phyloP scores from a whole-genome alignment of 2,888 invertebrate species.

The Pristionchus mayeri region DNA sequence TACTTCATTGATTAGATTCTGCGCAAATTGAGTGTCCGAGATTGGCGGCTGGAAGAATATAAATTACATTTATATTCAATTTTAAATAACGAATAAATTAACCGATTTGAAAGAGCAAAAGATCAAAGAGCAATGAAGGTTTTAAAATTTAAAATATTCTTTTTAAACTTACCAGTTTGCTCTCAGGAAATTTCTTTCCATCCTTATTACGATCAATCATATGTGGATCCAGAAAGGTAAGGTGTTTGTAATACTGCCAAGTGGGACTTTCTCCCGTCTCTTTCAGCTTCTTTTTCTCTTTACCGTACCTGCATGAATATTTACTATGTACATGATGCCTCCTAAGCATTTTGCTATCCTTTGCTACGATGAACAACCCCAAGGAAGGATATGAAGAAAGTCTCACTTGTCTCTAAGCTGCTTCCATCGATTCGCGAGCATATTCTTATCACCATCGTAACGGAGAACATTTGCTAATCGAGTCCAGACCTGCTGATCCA shows the following conservation, averaged over 20 bases:
- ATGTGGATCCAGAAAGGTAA: conserved; percentile 72
- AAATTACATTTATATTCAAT: neutral
- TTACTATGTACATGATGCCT: too few species aligned
- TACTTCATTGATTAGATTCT: conserved; percentile 60
- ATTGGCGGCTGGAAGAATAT: conserved; percentile 54
- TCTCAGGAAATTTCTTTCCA: neutral
- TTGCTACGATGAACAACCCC: neutral
- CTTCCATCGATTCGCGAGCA: conserved; percentile 69
- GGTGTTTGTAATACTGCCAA: conserved; percentile 72
- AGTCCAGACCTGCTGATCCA: conserved; percentile 54
- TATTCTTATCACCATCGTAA: conserved; percentile 69
- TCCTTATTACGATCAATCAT: conserved; percentile 65
- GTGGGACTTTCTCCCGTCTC: conserved; percentile 62
- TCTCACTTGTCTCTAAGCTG: conserved; percentile 71
- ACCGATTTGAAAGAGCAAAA: too few species aligned
- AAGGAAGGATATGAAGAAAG: too few species aligned
- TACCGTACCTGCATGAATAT: conserved; percentile 62
- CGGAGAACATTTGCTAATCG: conserved; percentile 59
- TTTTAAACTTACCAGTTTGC: conserved; percentile 32
- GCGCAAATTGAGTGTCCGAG: conserved; percentile 64
- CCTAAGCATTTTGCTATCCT: neutral
- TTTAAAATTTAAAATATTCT: neutral
- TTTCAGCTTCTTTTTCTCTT: conserved; percentile 71
- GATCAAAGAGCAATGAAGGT: too few species aligned
- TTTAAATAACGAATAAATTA: too few species aligned